Percentiles rank a stretch among this genome's conserved stretches.
phyloP scores from a whole-genome alignment of 2,888 invertebrate genomes.

The Himalopsyche anomala region DNA sequence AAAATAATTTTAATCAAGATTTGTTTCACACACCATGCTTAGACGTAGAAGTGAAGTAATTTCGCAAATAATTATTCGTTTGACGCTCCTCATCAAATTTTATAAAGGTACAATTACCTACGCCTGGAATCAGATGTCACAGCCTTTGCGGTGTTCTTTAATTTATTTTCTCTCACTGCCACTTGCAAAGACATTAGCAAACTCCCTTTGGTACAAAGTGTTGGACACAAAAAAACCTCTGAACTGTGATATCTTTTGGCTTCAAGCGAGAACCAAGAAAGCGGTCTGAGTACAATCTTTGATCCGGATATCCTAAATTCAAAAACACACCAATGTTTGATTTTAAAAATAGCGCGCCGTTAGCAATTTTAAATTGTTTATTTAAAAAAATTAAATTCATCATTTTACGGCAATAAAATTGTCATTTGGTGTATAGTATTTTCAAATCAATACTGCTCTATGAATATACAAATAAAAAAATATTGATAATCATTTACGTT shows the following conservation, averaged over 20 bases:
- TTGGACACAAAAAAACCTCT: slow-evolving; percentile 35
- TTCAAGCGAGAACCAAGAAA: background rate
- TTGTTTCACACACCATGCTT: background rate
- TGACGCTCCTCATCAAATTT: slow-evolving; percentile 34
- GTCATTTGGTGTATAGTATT: too few relatives aligned
- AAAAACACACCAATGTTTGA: background rate
- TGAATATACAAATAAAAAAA: too few relatives aligned
- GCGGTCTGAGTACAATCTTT: background rate
- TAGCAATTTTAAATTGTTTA: background rate
- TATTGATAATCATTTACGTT: too few relatives aligned
- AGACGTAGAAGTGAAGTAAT: background rate
- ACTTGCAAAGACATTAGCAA: slow-evolving; percentile 37
- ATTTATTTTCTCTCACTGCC: slow-evolving; percentile 46
- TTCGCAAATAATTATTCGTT: slow-evolving; percentile 31
- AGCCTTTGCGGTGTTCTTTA: slow-evolving; percentile 42
- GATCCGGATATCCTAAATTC: slow-evolving; percentile 24
- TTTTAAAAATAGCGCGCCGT: background rate
- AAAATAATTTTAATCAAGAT: background rate
- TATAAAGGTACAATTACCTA: slow-evolving; percentile 38
- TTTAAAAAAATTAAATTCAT: background rate
- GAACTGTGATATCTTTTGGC: slow-evolving; percentile 16
- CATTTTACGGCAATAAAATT: background rate
- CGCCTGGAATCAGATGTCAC: slow-evolving; percentile 35
- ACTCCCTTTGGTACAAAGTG: slow-evolving; percentile 34
- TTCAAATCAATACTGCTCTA: too few relatives aligned